Base-by-base conservation (phyloP, 2,113 vertebrate genomes). In the Hipposideros armiger region DNA sequence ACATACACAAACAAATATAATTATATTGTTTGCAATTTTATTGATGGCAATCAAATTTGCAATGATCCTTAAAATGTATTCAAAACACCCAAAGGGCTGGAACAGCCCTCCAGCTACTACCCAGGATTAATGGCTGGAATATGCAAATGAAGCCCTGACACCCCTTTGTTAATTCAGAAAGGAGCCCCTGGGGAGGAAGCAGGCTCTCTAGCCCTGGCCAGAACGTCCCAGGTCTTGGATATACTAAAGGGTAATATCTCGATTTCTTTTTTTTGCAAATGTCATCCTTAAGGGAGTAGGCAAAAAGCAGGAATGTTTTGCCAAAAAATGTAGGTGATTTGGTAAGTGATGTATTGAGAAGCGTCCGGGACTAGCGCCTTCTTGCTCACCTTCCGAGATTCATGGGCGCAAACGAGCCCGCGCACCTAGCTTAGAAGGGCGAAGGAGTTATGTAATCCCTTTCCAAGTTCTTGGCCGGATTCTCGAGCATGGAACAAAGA, bases 21-120 rank as follows among this genome's bases (percentile, higher is more conserved):
- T 98, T 98, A 98, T 98, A 98, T 98, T 98, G 98, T 98, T 98
- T 98, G 98, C 97, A 97, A 96, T 97, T 98, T 98, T 98, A 98
- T 97, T 98, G 98, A 97, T 98, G 98, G 98, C 98, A 98, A 98
- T 98, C 98, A 98, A 97, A 97, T 99, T 98, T 98, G 97, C 97
- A 98, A 98, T 98, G 98, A 98, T 99, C 98, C 98, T 97, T 98
- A 98, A 99, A 99, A 99, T 98, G 98, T 98, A 99, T 98, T 98
- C 98, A 98, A 98, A 98, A 98, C 98, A 98, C 98, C 98, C 98
- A 97, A 98, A 98, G 98, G 98, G 97, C 97, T 98, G 97, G 94
- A 98, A 96, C 94, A 82, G 95, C 94, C 97, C 97, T 94, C 96
- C 95, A 94, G 97, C 98, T 95, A 97, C 96, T 88, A 97, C 94